Base-by-base conservation (phyloP, 2,888 invertebrate genomes). In the Andrena dorsata region DNA sequence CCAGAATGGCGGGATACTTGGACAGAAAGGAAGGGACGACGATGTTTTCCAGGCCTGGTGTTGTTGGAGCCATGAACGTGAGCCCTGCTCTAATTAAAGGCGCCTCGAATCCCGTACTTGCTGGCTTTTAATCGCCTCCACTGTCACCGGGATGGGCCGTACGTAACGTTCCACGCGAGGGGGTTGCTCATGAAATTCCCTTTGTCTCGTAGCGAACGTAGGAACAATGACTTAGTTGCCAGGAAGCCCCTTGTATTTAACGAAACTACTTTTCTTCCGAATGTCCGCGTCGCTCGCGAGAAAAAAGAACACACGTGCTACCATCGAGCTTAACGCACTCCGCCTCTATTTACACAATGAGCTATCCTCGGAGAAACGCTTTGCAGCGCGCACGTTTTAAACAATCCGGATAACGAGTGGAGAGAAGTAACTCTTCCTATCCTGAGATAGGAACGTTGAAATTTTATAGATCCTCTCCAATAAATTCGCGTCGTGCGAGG, bases 61-160 rank as follows among this genome's bases (percentile, higher is more conserved):
- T 61, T 35, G 32, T 28, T 23, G 5, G 41, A 51, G 26, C 13
- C 56, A 30, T 69, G 64, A 58, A 49, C 70, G 64, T 63, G 71
- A 83, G 56, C 56, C 13, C 51, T 65, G 65, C 49, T 61, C 73
- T 79, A 76, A 78, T 83, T 84, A 79, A 76, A 77, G 56, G 49
- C 30, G 47, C 69, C 71, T 65, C 65, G 69, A 80, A 80, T 73
- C 69, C 51, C 69, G 53, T 30, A 56, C 76, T 72, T 69, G 60
- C 63, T 23, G 26, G 65, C 76, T 61, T 78, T 83, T 68, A 75
- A 77, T 66, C 73, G 66, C 61, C 56, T 51, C 58, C 70, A 28
- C 60, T 66, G 60, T 68, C 58, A 53, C 16, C 0, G 20, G 56
- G 41, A 63, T 30, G 47, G 5, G 23, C 63, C 63, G 28, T 32